Evolutionary conservation across 35 echinoderm and acorn worm genomes (phyloP).

Genomic region (Acanthaster planci): DNA sequence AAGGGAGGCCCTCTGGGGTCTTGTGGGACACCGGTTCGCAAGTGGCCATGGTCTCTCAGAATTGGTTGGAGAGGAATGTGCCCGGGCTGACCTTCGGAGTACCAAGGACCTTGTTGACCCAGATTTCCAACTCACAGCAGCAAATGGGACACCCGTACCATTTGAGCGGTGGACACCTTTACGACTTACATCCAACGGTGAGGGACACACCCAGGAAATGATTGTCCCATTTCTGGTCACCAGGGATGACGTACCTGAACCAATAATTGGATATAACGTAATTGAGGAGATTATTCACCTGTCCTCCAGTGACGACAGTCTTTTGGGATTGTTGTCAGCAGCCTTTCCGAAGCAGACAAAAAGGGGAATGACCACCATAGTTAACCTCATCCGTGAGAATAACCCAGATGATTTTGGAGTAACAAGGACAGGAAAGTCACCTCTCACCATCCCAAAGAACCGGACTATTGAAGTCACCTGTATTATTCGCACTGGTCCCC

Average conservation of each 20-base stretch:
- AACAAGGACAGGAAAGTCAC: slow-evolving; percentile 23
- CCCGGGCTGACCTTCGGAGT: slow-evolving; percentile 33
- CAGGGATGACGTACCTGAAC: slow-evolving; percentile 42
- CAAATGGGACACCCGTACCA: slow-evolving; percentile 56
- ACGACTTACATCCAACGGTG: slow-evolving; percentile 18
- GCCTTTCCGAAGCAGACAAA: not conserved
- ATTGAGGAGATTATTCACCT: slow-evolving; percentile 40
- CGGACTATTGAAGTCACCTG: slow-evolving; percentile 27
- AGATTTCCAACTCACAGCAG: slow-evolving; percentile 57
- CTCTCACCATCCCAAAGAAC: slow-evolving; percentile 30
- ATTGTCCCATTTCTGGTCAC: slow-evolving; percentile 67
- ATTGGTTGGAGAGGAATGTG: slow-evolving; percentile 40
- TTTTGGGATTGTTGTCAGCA: not conserved
- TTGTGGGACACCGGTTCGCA: slow-evolving; percentile 81
- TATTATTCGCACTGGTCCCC: slow-evolving; percentile 24
- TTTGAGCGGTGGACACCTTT: slow-evolving; percentile 63
- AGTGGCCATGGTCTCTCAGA: slow-evolving; percentile 55
- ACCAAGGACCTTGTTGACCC: slow-evolving; percentile 36
- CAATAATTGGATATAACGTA: slow-evolving; percentile 74
- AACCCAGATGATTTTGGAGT: slow-evolving; percentile 20
- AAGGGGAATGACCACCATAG: not conserved
- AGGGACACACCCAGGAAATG: not conserved
- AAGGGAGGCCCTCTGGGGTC: not conserved
- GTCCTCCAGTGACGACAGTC: not conserved
- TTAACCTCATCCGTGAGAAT: slow-evolving; percentile 24